Evolutionary conservation across 2,797 vertebrate genomes (phyloP).

Genomic region (Sebastes itinus): DNA sequence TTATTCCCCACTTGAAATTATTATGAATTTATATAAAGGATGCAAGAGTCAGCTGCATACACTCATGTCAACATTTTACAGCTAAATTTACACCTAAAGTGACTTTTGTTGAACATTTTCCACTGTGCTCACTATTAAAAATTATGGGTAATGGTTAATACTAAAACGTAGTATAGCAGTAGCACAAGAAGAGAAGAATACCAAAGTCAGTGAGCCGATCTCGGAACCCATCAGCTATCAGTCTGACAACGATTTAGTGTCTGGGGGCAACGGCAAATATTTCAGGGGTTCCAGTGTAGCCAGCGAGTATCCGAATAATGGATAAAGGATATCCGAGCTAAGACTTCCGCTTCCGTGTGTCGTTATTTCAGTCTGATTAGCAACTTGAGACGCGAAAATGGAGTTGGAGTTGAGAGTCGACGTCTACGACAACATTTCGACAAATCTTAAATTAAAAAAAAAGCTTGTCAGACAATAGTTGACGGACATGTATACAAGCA

Average conservation of each 20-base stretch:
- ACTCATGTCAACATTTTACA: background rate
- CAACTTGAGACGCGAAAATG: fast-evolving
- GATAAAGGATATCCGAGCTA: no score
- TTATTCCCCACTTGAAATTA: background rate
- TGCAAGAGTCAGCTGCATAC: background rate
- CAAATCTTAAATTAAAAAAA: no score
- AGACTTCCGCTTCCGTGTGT: no score
- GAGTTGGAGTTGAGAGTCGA: no score
- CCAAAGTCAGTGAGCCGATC: background rate
- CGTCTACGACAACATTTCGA: no score
- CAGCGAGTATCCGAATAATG: fast-evolving
- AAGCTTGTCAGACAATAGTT: no score
- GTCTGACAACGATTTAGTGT: no score
- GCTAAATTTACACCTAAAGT: background rate
- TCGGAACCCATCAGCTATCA: no score
- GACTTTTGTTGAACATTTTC: background rate
- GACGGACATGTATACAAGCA: no score
- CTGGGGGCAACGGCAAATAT: no score
- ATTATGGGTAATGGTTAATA: background rate
- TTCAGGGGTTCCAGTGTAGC: no score
- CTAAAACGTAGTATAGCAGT: background rate
- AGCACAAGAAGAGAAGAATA: background rate
- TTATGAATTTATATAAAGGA: background rate
- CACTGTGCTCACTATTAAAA: background rate
- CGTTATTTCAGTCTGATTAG: no score